Evolutionary conservation across 2,888 invertebrate species (phyloP), one percentile per base, ranked within the genome.

Genomic region (Oxytorus armatus): DNA sequence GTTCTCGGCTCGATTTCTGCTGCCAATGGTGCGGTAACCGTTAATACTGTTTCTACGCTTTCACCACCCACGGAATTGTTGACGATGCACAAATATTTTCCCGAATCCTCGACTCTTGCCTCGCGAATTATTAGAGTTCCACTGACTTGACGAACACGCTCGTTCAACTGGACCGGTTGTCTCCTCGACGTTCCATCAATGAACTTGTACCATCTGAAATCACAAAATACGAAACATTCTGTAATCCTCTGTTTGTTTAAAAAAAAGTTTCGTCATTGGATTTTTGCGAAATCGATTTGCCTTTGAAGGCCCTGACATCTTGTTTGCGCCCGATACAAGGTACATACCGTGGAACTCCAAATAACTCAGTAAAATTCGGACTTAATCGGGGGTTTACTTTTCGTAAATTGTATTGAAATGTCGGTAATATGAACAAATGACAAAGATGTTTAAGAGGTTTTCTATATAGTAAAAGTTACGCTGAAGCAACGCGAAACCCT

Each of bases 51-150:
- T 91, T 97, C 97, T 0, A 98, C 97, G 87, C 97, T 97, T 92
- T 98, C 97, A 21, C 97, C 97, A 39, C 98, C 98, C 57, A 98
- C 97, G 0, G 97, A 97, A 92, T 99, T 99, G 90, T 97, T 98
- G 0, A 98, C 98, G 82, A 98, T 97, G 92, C 98, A 98, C 81
- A 97, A 93, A 91, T 98, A 99, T 92, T 97, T 97, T 88, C 98
- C 98, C 82, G 97, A 97, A 92, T 99, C 98, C 88, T 96, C 96
- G 49, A 98, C 97, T 87, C 96, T 95, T 11, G 98, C 97, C 90
- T 97, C 97, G 83, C 96, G 95, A 85, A 99, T 98, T 85, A 98
- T 97, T 86, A 99, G 93, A 81, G 98, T 98, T 76, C 98, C 98
- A 80, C 98, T 98, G 14, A 97, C 97, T 93, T 98, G 98, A 88